phyloP scores from a whole-genome alignment of 2,888 invertebrate genomes.

The Ephialtes manifestator region DNA sequence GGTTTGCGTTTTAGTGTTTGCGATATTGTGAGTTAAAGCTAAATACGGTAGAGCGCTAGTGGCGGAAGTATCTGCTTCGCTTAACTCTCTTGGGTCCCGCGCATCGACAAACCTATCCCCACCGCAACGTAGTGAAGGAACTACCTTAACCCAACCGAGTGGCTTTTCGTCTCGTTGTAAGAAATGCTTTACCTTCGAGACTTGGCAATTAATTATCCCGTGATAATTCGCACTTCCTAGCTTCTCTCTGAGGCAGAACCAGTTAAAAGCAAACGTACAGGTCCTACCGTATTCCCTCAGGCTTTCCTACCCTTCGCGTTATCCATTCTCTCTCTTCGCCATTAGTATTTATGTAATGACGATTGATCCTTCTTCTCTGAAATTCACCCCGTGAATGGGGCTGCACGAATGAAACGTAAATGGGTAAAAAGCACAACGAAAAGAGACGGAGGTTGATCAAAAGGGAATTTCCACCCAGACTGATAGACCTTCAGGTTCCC shows the following conservation, averaged over 20 bases:
- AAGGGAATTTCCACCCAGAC: slow-evolving; percentile 1
- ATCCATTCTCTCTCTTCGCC: background rate
- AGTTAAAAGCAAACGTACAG: background rate
- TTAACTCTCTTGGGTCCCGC: no score
- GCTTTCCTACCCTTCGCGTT: background rate
- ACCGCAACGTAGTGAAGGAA: no score
- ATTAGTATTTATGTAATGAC: slow-evolving; percentile 17
- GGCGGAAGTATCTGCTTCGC: no score
- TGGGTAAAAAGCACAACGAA: background rate
- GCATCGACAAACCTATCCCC: no score
- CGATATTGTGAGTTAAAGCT: no score
- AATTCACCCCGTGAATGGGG: background rate
- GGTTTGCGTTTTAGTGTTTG: no score
- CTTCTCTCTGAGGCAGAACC: background rate
- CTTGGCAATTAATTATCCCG: slow-evolving; percentile 18
- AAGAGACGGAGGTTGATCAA: background rate
- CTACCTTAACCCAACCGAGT: background rate
- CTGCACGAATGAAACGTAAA: slow-evolving; percentile 1
- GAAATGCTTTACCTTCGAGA: background rate
- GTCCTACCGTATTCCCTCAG: background rate
- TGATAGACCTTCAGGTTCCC: background rate
- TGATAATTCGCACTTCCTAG: slow-evolving; percentile 27
- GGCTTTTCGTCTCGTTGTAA: background rate
- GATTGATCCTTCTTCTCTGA: slow-evolving; percentile 17
- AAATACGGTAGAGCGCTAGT: no score